Base-by-base conservation (phyloP, 1,140 invertebrate genomes). In the Heliconius nattereri region DNA sequence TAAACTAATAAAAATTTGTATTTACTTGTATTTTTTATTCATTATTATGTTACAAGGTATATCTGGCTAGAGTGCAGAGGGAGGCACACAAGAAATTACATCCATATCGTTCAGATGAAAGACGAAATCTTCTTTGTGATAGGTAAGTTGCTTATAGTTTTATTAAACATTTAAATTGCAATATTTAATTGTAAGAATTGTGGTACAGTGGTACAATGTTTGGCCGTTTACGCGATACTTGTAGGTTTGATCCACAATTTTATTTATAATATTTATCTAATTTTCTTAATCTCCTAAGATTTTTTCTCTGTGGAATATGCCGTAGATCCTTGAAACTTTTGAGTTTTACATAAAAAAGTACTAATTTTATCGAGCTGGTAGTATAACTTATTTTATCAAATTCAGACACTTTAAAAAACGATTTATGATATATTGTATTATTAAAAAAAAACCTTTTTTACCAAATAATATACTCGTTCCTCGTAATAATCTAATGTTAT, bases 21-120 rank as follows among this genome's bases (percentile, higher is more conserved):
- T 45, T 16, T 45, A 11, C 8, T 45, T 13, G 5, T 45, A 45
- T 45, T n/a, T 20, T 54, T 54, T 54, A 54, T 20, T 54, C 16
- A 2, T 19, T 54, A 54, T 54, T n/a, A n/a, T 54, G 81, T 78
- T 78, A 60, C 81, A 82, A 94, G 94, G 92, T 94, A 9, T 91
- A 93, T 71, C 81, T 94, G 52, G 91, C 94, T 8, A 85, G 87
- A 73, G 86, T 94, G 54, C 92, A 94, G 74, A 87, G 90, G 0
- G 91, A 90, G 13, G 92, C 92, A 3, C 85, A 90, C 29, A 87
- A 87, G 76, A 89, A 89, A 74, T 78, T 94, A 11, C 87, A 89
- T 49, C 89, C 89, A 7, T 89, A 89, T 75, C 83, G 90, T 40
- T 92, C 91, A 1, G 92, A 93, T 73, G 94, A 95, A 75, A 89